Evolutionary conservation across 2,113 vertebrate genomes (phyloP), one percentile per base, ranked within the genome.

Genomic region (Protomyctophum bolini): DNA sequence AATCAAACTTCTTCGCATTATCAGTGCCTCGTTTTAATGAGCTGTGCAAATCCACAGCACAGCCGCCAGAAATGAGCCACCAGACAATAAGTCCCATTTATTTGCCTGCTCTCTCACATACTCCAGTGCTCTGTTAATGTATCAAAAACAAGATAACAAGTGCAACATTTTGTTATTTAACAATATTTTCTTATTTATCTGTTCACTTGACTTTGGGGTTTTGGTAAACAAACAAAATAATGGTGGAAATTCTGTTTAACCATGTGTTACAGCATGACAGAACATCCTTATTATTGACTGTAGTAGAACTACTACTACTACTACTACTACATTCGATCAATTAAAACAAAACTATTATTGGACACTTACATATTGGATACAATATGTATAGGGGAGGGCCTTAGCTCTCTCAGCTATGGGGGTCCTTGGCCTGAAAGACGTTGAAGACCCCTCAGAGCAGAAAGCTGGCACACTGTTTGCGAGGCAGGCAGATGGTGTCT

Each of bases 1-100:
- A 81, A 90, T 88, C 82, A 82, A 75, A 82, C 82, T 74, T 81
- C 83, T 84, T 82, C 75, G 72, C 82, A 89, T 91, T 89, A 89
- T 83, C 64, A 4, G 79, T 45, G 73, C 33, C 74, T 86, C 66
- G 62, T 89, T 85, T 87, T 87, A 89, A 88, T 83, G 81, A 88
- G 87, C 65, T 75, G 74, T 83, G 69, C 75, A 86, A 74, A 83
- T 79, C 76, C 71, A 52, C 68, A 56, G 72, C 77, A 56, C 6
- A 3, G 79, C 78, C 84, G 74, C 73, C 69, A 68, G 84, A 82
- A 83, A 85, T 72, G 84, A 81, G 71, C 72, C 76, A 70, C 70
- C 80, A 72, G 73, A 82, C 68, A 80, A 66, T 62, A 14, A 52
- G 29, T 55, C 61, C 65, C 46, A 56, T 54, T 73, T 73, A 56